Percentiles rank a stretch among this genome's conserved stretches.
These are phyloP conservation scores for Scarus forsteni DNA, from an alignment of 2,797 vertebrate species.

Conservation along the genomic window DNA sequence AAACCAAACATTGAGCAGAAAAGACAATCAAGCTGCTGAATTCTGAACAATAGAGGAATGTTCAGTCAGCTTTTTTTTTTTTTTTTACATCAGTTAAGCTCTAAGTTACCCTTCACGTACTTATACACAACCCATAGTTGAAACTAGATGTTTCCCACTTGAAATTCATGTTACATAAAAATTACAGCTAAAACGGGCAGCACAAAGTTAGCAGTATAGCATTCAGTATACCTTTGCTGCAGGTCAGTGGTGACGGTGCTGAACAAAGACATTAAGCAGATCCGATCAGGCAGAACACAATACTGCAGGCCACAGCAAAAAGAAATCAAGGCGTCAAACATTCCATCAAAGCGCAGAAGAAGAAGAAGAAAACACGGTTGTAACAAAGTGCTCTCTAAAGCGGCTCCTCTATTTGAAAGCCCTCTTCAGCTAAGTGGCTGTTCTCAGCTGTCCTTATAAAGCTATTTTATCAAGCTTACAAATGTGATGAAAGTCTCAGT, in stretches of 20 bases:
- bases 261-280: conserved; percentile 22
- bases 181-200: not conserved
- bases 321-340: conserved; percentile 40
- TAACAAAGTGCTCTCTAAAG: conserved; percentile 49
- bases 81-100: too few species aligned
- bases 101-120: too few species aligned
- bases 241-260: conserved; percentile 5
- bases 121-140: too few species aligned
- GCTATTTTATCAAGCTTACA: conserved; percentile 30
- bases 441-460: conserved; percentile 23
- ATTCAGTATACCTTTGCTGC: not conserved
- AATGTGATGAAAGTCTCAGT: conserved; percentile 36
- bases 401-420: conserved; percentile 35
- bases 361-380: conserved; percentile 23
- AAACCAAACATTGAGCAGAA: too few species aligned
- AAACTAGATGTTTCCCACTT: too few species aligned
- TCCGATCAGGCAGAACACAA: conserved; percentile 42
- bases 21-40: too few species aligned
- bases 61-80: too few species aligned
- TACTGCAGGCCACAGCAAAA: conserved; percentile 24
- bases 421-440: conserved; percentile 34
- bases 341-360: conserved; percentile 20
- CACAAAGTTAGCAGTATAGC: conserved; percentile 13
- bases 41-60: too few species aligned
- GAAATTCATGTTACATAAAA: conserved; percentile 1